Conservation (phyloP, 1,140 invertebrate species). For the Cepaea nemoralis region DNA sequence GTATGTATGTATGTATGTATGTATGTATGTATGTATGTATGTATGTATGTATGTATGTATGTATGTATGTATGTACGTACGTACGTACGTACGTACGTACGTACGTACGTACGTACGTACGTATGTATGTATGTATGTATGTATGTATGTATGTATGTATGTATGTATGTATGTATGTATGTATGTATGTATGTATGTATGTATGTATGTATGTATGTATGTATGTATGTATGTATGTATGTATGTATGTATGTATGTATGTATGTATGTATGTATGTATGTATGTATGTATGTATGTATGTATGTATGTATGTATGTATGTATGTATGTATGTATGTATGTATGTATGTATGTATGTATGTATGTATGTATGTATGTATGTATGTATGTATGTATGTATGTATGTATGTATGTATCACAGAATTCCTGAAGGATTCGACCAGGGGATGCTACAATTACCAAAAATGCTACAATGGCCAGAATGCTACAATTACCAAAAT, state of each 20-base stretch:
- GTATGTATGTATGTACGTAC: conserved; percentile 20
- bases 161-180: conserved; percentile 18
- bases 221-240: conserved; percentile 24
- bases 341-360: conserved; percentile 22
- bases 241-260: conserved; percentile 22
- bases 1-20: too few relatives aligned
- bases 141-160: conserved; percentile 32
- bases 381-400: conserved; percentile 24
- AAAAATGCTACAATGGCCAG: too few relatives aligned
- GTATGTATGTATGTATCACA: too few relatives aligned
- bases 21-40: neutral
- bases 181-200: conserved; percentile 24
- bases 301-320: conserved; percentile 21
- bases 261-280: conserved; percentile 20
- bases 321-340: conserved; percentile 22
- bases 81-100: conserved; percentile 5
- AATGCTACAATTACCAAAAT: too few relatives aligned
- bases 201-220: conserved; percentile 20
- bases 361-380: conserved; percentile 22
- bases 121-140: conserved; percentile 33
- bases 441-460: too few relatives aligned
- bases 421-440: too few relatives aligned
- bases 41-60: conserved; percentile 40
- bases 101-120: neutral
- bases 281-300: conserved; percentile 28